Conservation (phyloP, 2,797 vertebrate species). For the Melanotaenia boesemani region DNA sequence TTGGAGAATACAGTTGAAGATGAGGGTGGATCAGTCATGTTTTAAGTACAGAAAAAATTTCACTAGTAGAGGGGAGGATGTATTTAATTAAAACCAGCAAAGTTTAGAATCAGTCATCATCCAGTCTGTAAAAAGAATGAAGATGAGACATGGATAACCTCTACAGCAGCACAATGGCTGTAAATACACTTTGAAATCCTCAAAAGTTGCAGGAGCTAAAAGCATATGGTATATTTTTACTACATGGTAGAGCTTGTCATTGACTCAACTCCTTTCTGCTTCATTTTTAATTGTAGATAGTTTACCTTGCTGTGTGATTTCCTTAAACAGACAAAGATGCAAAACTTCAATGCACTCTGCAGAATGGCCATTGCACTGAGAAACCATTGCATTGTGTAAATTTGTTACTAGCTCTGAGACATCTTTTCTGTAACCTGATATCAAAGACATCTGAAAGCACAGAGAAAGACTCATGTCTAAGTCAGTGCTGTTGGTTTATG, state of each 20-base stretch:
- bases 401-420: neutral
- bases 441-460: neutral
- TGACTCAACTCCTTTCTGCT: neutral
- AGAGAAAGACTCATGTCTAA: neutral
- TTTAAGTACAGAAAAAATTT: neutral
- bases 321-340: neutral
- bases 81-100: neutral
- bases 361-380: neutral
- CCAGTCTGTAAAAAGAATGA: neutral
- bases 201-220: neutral
- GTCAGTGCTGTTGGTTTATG: neutral
- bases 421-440: neutral
- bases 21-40: neutral
- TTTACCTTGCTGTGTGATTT: neutral
- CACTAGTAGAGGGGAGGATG: neutral
- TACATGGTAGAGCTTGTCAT: neutral
- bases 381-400: too few species aligned
- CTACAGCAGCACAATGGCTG: neutral
- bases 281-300: neutral
- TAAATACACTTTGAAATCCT: neutral
- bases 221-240: neutral
- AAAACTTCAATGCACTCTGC: neutral
- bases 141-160: neutral
- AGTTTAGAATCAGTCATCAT: neutral
- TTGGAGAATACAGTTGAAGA: neutral